Evolutionary conservation across 2,888 invertebrate species (phyloP).

Genomic region (Chymomyza amoena): DNA sequence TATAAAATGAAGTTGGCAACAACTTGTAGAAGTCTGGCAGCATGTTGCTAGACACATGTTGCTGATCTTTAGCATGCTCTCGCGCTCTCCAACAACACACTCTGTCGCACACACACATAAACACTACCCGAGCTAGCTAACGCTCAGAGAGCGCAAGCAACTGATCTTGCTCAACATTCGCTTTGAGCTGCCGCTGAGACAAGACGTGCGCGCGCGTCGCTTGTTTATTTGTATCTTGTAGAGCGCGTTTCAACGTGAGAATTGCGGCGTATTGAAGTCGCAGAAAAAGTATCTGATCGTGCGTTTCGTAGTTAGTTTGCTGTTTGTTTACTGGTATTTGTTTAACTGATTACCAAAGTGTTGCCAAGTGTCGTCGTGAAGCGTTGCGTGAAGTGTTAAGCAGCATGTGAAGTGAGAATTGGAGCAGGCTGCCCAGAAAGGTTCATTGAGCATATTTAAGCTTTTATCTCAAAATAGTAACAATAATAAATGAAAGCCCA

Average conservation of each 20-base stretch:
- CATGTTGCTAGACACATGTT: slow-evolving; percentile 42
- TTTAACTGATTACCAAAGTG: slow-evolving; percentile 64
- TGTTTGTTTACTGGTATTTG: slow-evolving; percentile 45
- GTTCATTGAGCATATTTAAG: slow-evolving; percentile 62
- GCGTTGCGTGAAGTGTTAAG: slow-evolving; percentile 43
- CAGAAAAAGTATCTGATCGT: not conserved
- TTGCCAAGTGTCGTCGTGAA: slow-evolving; percentile 20
- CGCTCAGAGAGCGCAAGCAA: slow-evolving; percentile 23
- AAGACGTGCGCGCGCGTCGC: not conserved
- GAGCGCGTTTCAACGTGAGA: slow-evolving; percentile 45
- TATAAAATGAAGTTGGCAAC: slow-evolving; percentile 13
- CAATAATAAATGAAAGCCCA: slow-evolving; percentile 41
- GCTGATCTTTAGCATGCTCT: slow-evolving; percentile 33
- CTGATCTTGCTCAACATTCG: slow-evolving; percentile 58
- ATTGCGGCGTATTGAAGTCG: not conserved
- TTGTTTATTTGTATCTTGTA: slow-evolving; percentile 14
- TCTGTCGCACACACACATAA: slow-evolving; percentile 3
- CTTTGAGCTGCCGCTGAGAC: not conserved
- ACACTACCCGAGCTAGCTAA: not conserved
- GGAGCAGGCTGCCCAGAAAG: slow-evolving; percentile 35
- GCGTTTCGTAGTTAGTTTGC: slow-evolving; percentile 17
- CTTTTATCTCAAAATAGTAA: not conserved
- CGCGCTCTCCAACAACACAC: not conserved
- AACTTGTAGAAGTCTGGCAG: slow-evolving; percentile 12
- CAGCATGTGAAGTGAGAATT: slow-evolving; percentile 28